Evolutionary conservation across 2,113 vertebrate species (phyloP), one percentile per base, ranked within the genome.

Genomic region (Aythya baeri): DNA sequence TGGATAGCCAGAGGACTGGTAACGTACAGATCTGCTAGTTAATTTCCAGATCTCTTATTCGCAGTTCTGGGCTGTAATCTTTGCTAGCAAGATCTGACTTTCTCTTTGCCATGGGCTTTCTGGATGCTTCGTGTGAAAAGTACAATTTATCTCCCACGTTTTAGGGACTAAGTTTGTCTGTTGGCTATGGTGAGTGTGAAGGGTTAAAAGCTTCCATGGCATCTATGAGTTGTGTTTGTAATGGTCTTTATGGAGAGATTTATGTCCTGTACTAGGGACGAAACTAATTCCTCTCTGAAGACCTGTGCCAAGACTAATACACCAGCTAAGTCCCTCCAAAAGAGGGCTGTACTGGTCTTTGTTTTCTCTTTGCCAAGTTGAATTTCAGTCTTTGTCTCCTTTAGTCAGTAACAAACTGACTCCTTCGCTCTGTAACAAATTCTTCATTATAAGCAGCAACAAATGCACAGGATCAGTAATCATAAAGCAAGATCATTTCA

Each of bases 281-380:
- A 81, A 86, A 61, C 38, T 2, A n/a, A 59, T 65, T 86, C 57
- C 32, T 88, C 49, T 83, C 72, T 29, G 38, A 80, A 91, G 11
- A 20, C 27, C 46, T 61, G 65, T 70, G 49, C 46, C 86, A 67
- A 95, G 63, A 71, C 17, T 74, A 91, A 83, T 26, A 94, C 75
- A 75, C 36, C 3, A 0, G 59, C 77, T 32, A 55, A 75, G 49
- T 83, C 34, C 66, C 61, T 91, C 91, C 94, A 65, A 96, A 96
- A 95, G 89, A 88, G 91, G 92, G 90, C 90, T 95, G 88, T 93
- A 36, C 89, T 78, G 73, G 59, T 31, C 61, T 93, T 96, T 78
- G 52, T 74, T 95, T 94, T 77, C n/a, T 79, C 49, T 88, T 65
- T 49, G 16, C 17, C 54, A 31, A 76, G 65, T 1, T 86, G 54